phyloP scores from a whole-genome alignment of 2,888 invertebrate species.

The Drosophila pseudotakahashii region DNA sequence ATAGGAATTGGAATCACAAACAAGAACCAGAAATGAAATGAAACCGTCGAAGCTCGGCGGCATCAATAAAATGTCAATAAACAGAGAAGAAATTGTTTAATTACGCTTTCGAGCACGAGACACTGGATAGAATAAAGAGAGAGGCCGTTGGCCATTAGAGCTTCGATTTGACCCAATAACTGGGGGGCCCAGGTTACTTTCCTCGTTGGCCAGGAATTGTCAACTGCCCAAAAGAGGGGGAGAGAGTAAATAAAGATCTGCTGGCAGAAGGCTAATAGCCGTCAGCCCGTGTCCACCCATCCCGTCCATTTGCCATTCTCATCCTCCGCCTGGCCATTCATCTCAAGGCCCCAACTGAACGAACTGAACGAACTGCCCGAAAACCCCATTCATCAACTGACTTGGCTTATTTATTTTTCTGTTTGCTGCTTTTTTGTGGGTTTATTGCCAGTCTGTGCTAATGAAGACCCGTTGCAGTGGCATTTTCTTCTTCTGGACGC shows the following conservation, averaged over 20 bases:
- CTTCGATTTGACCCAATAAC: constrained; percentile 50
- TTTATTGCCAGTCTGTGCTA: constrained; percentile 65
- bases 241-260: background rate
- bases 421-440: constrained; percentile 41
- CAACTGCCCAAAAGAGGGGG: background rate
- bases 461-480: constrained; percentile 61
- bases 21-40: constrained; percentile 35
- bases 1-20: constrained; percentile 7
- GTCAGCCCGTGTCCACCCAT: constrained; percentile 51
- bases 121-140: constrained; percentile 11
- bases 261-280: constrained; percentile 52
- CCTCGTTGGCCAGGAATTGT: constrained; percentile 18
- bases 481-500: constrained; percentile 14
- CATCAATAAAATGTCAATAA: constrained; percentile 77
- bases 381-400: constrained; percentile 61
- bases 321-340: constrained; percentile 46
- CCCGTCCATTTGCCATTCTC: constrained; percentile 44
- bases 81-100: constrained; percentile 70
- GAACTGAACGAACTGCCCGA: constrained; percentile 11
- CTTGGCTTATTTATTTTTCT: constrained; percentile 61
- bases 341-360: constrained; percentile 32
- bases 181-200: constrained; percentile 40
- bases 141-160: constrained; percentile 59
- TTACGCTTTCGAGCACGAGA: constrained; percentile 72
- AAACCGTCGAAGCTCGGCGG: constrained; percentile 55